These are phyloP conservation scores for Eulemur coronatus DNA, from an alignment of 2,797 vertebrate species.

Conservation along the genomic window DNA sequence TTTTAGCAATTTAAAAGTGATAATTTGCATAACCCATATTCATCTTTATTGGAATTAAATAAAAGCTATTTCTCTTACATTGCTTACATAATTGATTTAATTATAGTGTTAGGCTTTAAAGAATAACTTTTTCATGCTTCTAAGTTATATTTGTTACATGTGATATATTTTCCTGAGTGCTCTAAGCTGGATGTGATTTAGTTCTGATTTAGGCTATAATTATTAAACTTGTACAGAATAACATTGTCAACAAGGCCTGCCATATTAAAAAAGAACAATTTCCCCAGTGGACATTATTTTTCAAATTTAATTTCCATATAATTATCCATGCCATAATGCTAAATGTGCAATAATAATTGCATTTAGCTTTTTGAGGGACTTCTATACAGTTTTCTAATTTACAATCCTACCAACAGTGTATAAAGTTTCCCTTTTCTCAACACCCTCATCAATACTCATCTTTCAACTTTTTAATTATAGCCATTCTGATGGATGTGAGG, in stretches of 20 bases:
- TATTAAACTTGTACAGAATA: slow-evolving; percentile 72
- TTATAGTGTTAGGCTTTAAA: slow-evolving; percentile 69
- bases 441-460: neutral
- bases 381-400: neutral
- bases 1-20: slow-evolving; percentile 77
- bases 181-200: slow-evolving; percentile 70
- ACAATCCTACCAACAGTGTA: neutral
- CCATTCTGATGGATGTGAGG: neutral
- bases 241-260: slow-evolving; percentile 44
- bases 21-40: slow-evolving; percentile 53
- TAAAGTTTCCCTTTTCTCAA: neutral
- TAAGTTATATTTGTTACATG: slow-evolving; percentile 69
- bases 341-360: slow-evolving; percentile 8
- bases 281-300: slow-evolving; percentile 33
- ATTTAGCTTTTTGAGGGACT: neutral
- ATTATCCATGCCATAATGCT: neutral
- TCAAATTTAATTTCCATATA: slow-evolving; percentile 42
- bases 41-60: slow-evolving; percentile 55
- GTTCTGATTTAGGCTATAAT: slow-evolving; percentile 73
- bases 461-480: neutral
- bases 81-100: slow-evolving; percentile 65
- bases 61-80: slow-evolving; percentile 58
- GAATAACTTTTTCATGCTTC: slow-evolving; percentile 70
- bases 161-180: slow-evolving; percentile 52
- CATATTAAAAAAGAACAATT: slow-evolving; percentile 56